phyloP scores from a whole-genome alignment of 2,797 vertebrate genomes.

The Ispidina lecontei region DNA sequence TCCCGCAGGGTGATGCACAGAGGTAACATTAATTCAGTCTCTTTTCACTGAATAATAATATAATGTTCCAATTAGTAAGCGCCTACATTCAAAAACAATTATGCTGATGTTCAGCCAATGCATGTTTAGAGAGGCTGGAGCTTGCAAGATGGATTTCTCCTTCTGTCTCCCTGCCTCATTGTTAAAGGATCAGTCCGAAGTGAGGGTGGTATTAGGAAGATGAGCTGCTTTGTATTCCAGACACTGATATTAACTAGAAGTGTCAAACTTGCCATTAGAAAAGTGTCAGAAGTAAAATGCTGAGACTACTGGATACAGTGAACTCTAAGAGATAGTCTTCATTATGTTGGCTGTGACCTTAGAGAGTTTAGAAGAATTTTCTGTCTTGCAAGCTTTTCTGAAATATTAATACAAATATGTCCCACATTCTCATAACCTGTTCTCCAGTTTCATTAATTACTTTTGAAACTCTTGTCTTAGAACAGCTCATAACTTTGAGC shows the following conservation, averaged over 20 bases:
- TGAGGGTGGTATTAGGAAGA: constrained; percentile 46
- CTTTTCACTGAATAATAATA: constrained; percentile 77
- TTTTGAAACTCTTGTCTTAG: constrained; percentile 4
- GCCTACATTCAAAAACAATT: constrained; percentile 76
- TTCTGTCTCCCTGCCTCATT: constrained; percentile 53
- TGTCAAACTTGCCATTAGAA: constrained; percentile 46
- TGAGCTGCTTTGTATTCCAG: constrained; percentile 23
- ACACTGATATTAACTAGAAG: constrained; percentile 30
- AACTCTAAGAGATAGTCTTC: constrained; percentile 28
- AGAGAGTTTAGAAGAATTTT: constrained; percentile 51
- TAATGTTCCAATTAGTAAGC: constrained; percentile 79
- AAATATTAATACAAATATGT: constrained; percentile 38
- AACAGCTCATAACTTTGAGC: background rate
- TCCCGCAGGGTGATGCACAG: constrained; percentile 89
- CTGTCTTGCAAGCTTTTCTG: constrained; percentile 28
- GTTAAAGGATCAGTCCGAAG: constrained; percentile 53
- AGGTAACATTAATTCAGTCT: constrained; percentile 81
- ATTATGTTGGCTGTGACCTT: constrained; percentile 47
- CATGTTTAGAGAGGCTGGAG: constrained; percentile 61
- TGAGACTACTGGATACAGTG: constrained; percentile 28
- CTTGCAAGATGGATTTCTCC: constrained; percentile 64
- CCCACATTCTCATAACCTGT: background rate
- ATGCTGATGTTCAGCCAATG: constrained; percentile 74
- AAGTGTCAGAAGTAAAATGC: constrained; percentile 58
- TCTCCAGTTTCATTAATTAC: constrained; percentile 32